Base-by-base conservation (phyloP, 2,888 invertebrate species). In the Stramonita haemastoma region DNA sequence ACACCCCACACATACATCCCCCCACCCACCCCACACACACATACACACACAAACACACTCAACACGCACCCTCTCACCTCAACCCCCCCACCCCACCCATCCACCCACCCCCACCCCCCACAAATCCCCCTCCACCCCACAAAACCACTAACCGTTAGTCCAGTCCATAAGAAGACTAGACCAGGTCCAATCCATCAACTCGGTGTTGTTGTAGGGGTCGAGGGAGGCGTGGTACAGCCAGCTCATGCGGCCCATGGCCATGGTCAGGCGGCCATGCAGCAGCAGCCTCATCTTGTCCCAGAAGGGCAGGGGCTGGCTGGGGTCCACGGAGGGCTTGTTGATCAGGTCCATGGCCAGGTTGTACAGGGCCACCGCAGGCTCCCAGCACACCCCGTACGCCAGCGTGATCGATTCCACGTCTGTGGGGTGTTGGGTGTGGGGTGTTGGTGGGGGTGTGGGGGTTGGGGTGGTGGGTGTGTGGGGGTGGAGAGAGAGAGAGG, bases 371-470 rank as follows among this genome's bases (percentile, higher is more conserved):
- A 98, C 97, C 29, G 98, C 98, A 0, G 99, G 99, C 95, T 99
- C 99, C 99, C 99, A 99, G 96, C 99, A 99, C 0, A 99, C 99
- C 0, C 99, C 99, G 95, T 99, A 99, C 0, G 99, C 99, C 95
- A 99, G 98, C 0, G 89, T 91, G 11, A 90, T 11, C 19, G 70
- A 57, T 5, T 77, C 36, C 32, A 86, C 60, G 46, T 88, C 83
- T 83, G 83, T 46, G 11, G 15, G 77, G 77, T 2, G n/a, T 2
- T 2, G 26, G 11, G 70, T 70, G 70, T 6, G 70, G 26, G 46
- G 46, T n/a, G n/a, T n/a, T n/a, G n/a, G n/a, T n/a, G n/a, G n/a
- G n/a, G n/a, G n/a, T n/a, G n/a, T n/a, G n/a, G n/a, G n/a, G n/a
- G n/a, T n/a, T n/a, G n/a, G n/a, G n/a, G n/a, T n/a, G n/a, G n/a